Conservation (phyloP, 92 coral and sea anemone species). For the Anthopleura xanthogrammica region DNA sequence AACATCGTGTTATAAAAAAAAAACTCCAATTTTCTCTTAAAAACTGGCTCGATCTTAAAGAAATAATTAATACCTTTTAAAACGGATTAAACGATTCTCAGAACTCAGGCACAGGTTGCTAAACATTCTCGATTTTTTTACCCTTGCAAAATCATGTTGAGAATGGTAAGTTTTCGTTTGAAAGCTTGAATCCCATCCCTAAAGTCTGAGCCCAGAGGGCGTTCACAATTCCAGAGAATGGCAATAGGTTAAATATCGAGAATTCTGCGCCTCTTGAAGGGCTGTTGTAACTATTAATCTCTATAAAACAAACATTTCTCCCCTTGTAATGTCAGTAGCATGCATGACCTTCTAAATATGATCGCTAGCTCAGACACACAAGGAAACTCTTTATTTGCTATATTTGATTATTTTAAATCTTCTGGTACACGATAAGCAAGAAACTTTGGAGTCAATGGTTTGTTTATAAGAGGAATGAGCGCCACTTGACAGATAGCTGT, state of each 20-base stretch:
- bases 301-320: slow-evolving; percentile 31
- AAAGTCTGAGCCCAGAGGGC: background rate
- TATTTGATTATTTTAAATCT: slow-evolving; percentile 8
- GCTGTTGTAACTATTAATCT: slow-evolving; percentile 27
- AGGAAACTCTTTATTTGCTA: background rate
- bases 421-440: slow-evolving; percentile 7
- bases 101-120: background rate
- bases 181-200: background rate
- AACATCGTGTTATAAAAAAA: background rate
- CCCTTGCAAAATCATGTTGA: background rate
- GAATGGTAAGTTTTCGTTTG: background rate
- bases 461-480: background rate
- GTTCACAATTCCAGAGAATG: background rate
- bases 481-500: background rate
- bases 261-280: slow-evolving; percentile 19
- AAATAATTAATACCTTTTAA: background rate
- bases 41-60: background rate
- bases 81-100: background rate
- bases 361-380: background rate
- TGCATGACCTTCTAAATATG: slow-evolving; percentile 19
- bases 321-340: slow-evolving; percentile 18
- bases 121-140: background rate
- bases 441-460: background rate
- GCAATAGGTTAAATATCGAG: slow-evolving; percentile 9
- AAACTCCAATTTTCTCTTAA: background rate